Base-by-base conservation (phyloP, 2,888 invertebrate species). In the Fragum sueziense region DNA sequence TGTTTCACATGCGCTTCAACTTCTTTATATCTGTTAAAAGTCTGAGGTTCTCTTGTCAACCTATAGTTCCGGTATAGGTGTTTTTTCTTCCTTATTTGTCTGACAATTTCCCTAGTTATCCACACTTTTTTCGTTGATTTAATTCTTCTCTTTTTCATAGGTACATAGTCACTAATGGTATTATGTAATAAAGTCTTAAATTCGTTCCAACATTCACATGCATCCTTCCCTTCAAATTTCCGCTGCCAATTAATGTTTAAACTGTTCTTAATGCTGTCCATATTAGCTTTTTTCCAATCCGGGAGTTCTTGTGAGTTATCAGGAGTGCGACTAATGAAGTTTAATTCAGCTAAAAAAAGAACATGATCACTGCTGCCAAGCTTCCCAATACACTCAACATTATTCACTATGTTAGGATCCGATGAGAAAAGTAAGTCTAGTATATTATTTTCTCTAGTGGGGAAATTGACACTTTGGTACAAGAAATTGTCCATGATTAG, bases 361-460 rank as follows among this genome's bases (percentile, higher is more conserved):
- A 54, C 25, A 33, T 70, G 70, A 54, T 70, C 70, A 31, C 57
- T 70, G n/a, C 54, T 70, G 22, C 70, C 57, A 54, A 70, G 70
- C 33, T n/a, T 70, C n/a, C 54, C 34, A 33, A 57, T 34, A 70
- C 34, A 54, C 25, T 70, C 22, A n/a, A 70, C 14, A 52, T n/a
- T n/a, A n/a, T n/a, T n/a, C n/a, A 70, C 70, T 22, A 52, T 34
- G 22, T 70, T 70, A 1, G 68, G 70, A 33, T 70, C 70, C 22
- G 34, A 33, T 31, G 70, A 20, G 14, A 70, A 17, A 9, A 70
- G 14, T 7, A 70, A 25, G 33, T 70, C 70, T 22, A 54, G 29
- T 25, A 70, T 70, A 70, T 29, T 59, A 14, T 37, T 37, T 37
- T 37, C 37, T 9, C 37, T 37, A 14, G 37, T 37, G 6, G 37